These are phyloP conservation scores for Spea hammondii DNA, from an alignment of 2,797 vertebrate genomes.

Conservation along the genomic window DNA sequence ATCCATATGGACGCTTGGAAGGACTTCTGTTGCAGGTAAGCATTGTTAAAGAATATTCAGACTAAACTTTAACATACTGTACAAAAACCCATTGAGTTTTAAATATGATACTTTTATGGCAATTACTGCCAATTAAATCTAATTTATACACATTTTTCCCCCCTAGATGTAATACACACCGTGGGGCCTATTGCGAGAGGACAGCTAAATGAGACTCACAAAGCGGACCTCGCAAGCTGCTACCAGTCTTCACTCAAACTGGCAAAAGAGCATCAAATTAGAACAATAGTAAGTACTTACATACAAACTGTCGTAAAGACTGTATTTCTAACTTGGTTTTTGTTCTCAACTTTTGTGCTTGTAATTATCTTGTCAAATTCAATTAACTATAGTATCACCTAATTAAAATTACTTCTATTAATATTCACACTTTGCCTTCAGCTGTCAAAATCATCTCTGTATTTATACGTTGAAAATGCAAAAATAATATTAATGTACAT, in stretches of 20 bases:
- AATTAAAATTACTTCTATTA: not conserved
- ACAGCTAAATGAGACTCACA: constrained; percentile 80
- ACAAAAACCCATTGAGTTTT: too few species aligned
- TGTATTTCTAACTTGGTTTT: not conserved
- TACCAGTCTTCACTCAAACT: constrained; percentile 90
- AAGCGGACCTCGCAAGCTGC: constrained; percentile 87
- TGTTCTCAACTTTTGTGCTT: not conserved
- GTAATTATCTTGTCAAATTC: not conserved
- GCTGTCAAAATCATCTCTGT: too few species aligned
- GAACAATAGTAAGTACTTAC: constrained; percentile 85
- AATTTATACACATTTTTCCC: constrained; percentile 22
- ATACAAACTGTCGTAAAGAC: not conserved
- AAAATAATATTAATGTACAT: not conserved
- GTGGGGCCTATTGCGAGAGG: constrained; percentile 95
- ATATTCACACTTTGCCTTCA: not conserved
- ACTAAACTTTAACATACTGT: too few species aligned
- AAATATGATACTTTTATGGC: not conserved
- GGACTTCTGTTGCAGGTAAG: too few species aligned
- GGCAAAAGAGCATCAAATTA: constrained; percentile 84
- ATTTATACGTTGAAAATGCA: not conserved
- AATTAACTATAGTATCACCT: not conserved
- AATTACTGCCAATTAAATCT: constrained; percentile 33
- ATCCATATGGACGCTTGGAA: too few species aligned
- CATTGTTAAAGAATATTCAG: too few species aligned
- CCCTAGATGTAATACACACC: constrained; percentile 95